phyloP scores from a whole-genome alignment of 2,888 invertebrate genomes.

The Molorchus minor region DNA sequence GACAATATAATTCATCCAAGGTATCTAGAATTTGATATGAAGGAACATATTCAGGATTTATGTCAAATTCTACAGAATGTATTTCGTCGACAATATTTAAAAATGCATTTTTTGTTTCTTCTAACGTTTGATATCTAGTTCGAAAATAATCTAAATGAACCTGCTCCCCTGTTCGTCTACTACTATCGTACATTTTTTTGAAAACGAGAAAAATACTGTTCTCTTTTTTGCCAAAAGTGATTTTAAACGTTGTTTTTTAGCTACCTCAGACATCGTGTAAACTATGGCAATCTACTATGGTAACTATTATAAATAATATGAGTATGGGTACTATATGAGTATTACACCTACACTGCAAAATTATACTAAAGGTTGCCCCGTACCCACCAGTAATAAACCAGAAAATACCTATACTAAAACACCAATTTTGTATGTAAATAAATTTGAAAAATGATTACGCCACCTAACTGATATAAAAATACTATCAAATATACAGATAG shows the following conservation, averaged over 20 bases:
- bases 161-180: background rate
- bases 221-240: background rate
- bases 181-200: background rate
- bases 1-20: background rate
- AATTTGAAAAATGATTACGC: too few species aligned
- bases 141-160: background rate
- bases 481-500: too few species aligned
- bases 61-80: too few species aligned
- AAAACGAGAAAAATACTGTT: background rate
- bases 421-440: too few species aligned
- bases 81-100: background rate
- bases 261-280: background rate
- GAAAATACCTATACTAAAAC: too few species aligned
- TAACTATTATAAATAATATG: too few species aligned
- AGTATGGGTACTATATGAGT: too few species aligned
- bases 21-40: background rate
- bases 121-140: background rate
- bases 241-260: background rate
- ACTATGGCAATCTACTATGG: too few species aligned
- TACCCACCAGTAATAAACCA: too few species aligned
- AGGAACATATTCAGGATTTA: background rate
- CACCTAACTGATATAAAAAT: too few species aligned
- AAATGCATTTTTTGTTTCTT: background rate
- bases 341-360: too few species aligned
- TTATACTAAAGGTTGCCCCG: too few species aligned